Evolutionary conservation across 2,113 vertebrate genomes (phyloP).

Genomic region (Herpetotheres cachinnans): DNA sequence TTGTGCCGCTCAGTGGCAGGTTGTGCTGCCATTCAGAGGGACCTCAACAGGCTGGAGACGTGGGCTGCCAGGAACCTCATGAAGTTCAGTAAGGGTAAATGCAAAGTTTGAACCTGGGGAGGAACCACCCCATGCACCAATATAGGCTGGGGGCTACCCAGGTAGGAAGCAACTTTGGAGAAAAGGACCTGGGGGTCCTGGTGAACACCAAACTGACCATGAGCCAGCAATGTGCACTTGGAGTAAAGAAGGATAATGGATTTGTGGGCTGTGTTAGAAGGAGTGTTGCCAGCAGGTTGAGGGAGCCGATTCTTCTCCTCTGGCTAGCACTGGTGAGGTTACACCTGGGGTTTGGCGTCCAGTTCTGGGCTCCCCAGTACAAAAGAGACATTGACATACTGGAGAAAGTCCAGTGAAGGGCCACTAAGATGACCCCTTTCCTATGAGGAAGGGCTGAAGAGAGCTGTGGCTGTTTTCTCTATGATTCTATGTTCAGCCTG

Average conservation of each 20-base stretch:
- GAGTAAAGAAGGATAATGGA: neutral
- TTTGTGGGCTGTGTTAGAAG: neutral
- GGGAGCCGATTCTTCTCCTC: neutral
- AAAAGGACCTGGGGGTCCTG: neutral
- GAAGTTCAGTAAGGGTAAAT: neutral
- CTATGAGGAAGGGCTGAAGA: neutral
- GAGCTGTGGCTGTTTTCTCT: neutral
- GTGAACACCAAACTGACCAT: neutral
- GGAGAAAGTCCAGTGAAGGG: neutral
- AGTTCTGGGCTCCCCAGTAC: neutral
- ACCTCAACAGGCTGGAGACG: neutral
- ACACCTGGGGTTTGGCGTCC: neutral
- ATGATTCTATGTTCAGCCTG: neutral
- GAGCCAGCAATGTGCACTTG: neutral
- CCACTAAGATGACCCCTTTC: neutral
- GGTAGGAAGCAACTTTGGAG: neutral
- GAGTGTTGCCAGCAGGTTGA: neutral
- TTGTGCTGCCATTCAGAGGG: neutral
- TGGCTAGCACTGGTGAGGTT: neutral
- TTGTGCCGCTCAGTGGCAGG: accelerated
- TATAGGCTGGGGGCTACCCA: neutral
- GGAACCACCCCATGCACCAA: neutral
- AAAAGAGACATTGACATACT: neutral
- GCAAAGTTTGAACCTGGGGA: neutral
- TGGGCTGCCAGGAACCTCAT: neutral